Percentiles rank a stretch among this genome's conserved stretches.
phyloP scores from a whole-genome alignment of 2,797 vertebrate species.

The Orestias chungarensis region DNA sequence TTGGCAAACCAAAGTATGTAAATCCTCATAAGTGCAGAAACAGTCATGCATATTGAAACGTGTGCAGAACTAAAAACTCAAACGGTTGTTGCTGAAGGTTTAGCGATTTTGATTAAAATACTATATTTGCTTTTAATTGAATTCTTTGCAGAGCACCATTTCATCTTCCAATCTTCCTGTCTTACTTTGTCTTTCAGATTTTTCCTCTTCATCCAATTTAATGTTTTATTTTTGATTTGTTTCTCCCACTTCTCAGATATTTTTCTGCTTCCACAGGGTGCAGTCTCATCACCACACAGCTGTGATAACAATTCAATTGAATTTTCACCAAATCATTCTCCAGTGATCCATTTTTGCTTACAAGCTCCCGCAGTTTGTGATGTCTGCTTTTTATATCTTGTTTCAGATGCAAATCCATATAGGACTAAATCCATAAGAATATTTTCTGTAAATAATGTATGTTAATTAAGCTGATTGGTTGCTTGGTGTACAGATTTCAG shows the following conservation, averaged over 20 bases:
- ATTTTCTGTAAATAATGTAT: neutral
- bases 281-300: conserved; percentile 13
- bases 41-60: too few relatives aligned
- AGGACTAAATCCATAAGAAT: neutral
- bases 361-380: neutral
- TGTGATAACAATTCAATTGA: conserved; percentile 29
- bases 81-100: neutral
- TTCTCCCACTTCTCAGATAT: conserved; percentile 3
- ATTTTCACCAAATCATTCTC: conserved; percentile 32
- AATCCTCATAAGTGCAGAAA: too few relatives aligned
- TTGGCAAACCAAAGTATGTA: too few relatives aligned
- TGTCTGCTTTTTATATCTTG: neutral
- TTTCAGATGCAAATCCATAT: neutral
- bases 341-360: conserved; percentile 22
- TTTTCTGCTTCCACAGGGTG: conserved; percentile 5
- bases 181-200: neutral
- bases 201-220: conserved; percentile 20
- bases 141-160: neutral
- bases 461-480: conserved; percentile 12
- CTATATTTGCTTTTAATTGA: neutral
- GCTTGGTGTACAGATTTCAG: conserved; percentile 57
- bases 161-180: neutral
- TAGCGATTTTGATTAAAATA: too few relatives aligned
- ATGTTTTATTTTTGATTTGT: conserved; percentile 29
- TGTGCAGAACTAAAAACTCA: too few relatives aligned